phyloP scores from a whole-genome alignment of 2,888 invertebrate genomes.

The Drosophila flavopinicola region DNA sequence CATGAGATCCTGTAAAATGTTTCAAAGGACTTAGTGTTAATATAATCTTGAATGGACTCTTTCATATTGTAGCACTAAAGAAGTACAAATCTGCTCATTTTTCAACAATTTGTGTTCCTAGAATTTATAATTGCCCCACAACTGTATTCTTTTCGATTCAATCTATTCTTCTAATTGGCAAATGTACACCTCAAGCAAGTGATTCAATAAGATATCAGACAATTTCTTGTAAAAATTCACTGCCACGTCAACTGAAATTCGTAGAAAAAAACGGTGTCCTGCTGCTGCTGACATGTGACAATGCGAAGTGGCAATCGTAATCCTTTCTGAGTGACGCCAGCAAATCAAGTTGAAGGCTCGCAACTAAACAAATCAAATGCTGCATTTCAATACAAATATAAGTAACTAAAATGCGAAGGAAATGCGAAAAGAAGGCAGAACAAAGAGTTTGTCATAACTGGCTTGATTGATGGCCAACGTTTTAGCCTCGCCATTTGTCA shows the following conservation, averaged over 20 bases:
- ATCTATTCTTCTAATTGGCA: no score
- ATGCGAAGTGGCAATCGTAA: constrained; percentile 38
- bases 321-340: constrained; percentile 29
- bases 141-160: not conserved
- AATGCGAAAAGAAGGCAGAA: constrained; percentile 42
- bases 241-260: not conserved
- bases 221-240: not conserved
- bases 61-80: no score
- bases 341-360: constrained; percentile 50
- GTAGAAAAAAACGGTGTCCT: not conserved
- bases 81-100: no score
- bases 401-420: constrained; percentile 38
- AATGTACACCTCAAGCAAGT: no score
- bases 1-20: no score
- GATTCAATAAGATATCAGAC: not conserved
- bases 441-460: constrained; percentile 72
- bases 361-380: constrained; percentile 65
- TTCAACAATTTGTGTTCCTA: no score
- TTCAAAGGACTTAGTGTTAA: no score
- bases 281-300: constrained; percentile 50
- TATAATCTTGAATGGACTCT: no score
- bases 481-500: constrained; percentile 64
- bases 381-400: constrained; percentile 70
- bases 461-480: constrained; percentile 70
- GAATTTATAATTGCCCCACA: no score